Conservation (phyloP, 2,113 vertebrate genomes). For the Egretta garzetta region DNA sequence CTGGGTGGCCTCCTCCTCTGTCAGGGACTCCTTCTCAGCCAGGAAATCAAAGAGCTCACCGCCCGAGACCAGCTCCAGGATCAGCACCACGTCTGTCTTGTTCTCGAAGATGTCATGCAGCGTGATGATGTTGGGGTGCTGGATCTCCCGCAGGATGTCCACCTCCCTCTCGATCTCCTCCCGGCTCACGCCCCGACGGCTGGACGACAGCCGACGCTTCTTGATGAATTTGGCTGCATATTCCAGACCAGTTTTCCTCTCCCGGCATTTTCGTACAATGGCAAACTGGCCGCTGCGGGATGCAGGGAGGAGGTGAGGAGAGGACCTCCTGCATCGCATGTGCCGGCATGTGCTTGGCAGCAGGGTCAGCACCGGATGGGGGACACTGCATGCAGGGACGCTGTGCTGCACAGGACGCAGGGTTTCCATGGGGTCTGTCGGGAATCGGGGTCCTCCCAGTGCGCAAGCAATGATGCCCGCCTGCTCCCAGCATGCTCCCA, state of each 20-base stretch:
- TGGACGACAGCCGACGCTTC: slow-evolving; percentile 93
- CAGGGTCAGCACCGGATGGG: fast-evolving
- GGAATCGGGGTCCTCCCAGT: fast-evolving
- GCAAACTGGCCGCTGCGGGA: slow-evolving; percentile 90
- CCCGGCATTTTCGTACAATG: slow-evolving; percentile 92
- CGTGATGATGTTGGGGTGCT: slow-evolving; percentile 98
- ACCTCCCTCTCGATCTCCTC: slow-evolving; percentile 98
- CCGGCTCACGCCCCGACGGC: slow-evolving; percentile 92
- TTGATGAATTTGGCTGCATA: slow-evolving; percentile 98
- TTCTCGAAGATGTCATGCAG: slow-evolving; percentile 98
- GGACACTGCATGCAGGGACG: not conserved
- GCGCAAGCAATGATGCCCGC: fast-evolving
- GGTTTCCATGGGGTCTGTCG: fast-evolving
- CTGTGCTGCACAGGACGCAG: fast-evolving
- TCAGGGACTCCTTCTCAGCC: slow-evolving; percentile 96
- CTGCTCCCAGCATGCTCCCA: fast-evolving
- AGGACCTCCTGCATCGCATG: fast-evolving
- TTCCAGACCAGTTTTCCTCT: slow-evolving; percentile 83
- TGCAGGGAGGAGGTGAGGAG: fast-evolving
- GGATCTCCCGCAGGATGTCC: slow-evolving; percentile 94
- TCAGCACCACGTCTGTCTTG: slow-evolving; percentile 96
- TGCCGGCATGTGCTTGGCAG: fast-evolving
- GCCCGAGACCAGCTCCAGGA: slow-evolving; percentile 94
- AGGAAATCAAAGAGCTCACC: slow-evolving; percentile 97
- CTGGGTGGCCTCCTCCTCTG: slow-evolving; percentile 95